Evolutionary conservation across 2,888 invertebrate genomes (phyloP), one percentile per base, ranked within the genome.

Genomic region (Drosophila anceps): DNA sequence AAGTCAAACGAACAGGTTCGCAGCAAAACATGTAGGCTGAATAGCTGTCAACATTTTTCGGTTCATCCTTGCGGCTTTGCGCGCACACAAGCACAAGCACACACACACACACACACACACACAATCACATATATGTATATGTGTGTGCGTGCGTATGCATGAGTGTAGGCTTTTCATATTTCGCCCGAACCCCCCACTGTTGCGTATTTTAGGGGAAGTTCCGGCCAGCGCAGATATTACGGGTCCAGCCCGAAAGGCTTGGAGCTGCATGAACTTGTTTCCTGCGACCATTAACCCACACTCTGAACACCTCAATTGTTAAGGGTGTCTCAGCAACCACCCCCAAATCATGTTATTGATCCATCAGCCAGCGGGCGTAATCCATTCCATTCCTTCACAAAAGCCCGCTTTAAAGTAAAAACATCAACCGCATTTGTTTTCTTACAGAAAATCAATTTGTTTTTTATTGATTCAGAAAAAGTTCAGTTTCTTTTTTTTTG

Each of bases 381-480:
- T 20, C 4, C 39, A 31, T 37, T 24, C 8, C 7, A 29, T 15
- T n/a, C 10, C 27, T n/a, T 2, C 39, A 12, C 31, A 31, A 4
- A 18, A n/a, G 8, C 39, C 65, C 65, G 18, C n/a, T 54, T 41
- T 54, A 62, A 72, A 57, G 57, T 53, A 48, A 79, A 82, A 78
- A 85, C 72, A 63, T 51, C 18, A 29, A 20, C 72, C 75, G 53
- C 29, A 37, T 91, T 91, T 91, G 88, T 90, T 92, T 92, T 92
- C 92, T 92, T 92, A 92, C 90, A 92, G 92, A 92, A 92, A 92
- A 92, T 92, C 92, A 92, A 91, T 92, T 89, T 88, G 81, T 84
- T 77, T 85, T 91, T 92, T 92, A 91, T 91, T 92, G 90, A 92
- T 91, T 92, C 91, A 92, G 92, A 92, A 92, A 92, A 91, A 90